These are phyloP conservation scores for Pristionchus arcanus DNA, from an alignment of 2,888 invertebrate species.

Conservation along the genomic window DNA sequence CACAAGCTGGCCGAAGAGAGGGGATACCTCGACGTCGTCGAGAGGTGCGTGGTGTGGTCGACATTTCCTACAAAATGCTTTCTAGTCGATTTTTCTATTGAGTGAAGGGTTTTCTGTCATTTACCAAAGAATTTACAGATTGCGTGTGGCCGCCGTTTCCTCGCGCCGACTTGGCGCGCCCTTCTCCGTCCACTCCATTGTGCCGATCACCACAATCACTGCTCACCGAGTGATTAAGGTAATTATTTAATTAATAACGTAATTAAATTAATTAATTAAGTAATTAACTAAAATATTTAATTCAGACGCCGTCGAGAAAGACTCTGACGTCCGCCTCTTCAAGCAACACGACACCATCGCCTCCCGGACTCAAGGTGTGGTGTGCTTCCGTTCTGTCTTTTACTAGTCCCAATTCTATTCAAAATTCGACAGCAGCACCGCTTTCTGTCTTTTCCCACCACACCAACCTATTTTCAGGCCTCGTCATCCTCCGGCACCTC, in stretches of 20 bases:
- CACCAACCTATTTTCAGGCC: conserved; percentile 20
- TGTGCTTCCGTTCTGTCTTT: not conserved
- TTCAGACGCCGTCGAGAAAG: not conserved
- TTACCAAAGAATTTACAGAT: not conserved
- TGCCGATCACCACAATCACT: not conserved
- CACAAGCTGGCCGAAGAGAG: not conserved
- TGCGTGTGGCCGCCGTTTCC: not conserved
- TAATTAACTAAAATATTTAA: not conserved
- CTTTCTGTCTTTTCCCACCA: conserved; percentile 15
- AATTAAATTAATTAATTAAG: not conserved
- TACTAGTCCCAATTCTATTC: not conserved
- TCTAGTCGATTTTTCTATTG: not conserved
- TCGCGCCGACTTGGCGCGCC: not conserved
- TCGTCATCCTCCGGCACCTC: not conserved
- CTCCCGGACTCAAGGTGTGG: conserved; percentile 45
- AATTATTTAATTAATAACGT: not conserved
- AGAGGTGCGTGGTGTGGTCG: conserved; percentile 11
- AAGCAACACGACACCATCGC: conserved; percentile 25
- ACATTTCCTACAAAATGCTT: not conserved
- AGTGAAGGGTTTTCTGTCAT: not conserved
- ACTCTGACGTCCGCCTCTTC: not conserved
- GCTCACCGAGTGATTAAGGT: not conserved
- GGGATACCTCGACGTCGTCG: conserved; percentile 8
- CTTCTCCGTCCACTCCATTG: not conserved
- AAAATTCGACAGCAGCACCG: not conserved